A percentile compares a stretch with the other conserved stretches of the same genome.
These are phyloP conservation scores for Euglossa dilemma DNA, from an alignment of 1,140 invertebrate genomes.

Conservation along the genomic window DNA sequence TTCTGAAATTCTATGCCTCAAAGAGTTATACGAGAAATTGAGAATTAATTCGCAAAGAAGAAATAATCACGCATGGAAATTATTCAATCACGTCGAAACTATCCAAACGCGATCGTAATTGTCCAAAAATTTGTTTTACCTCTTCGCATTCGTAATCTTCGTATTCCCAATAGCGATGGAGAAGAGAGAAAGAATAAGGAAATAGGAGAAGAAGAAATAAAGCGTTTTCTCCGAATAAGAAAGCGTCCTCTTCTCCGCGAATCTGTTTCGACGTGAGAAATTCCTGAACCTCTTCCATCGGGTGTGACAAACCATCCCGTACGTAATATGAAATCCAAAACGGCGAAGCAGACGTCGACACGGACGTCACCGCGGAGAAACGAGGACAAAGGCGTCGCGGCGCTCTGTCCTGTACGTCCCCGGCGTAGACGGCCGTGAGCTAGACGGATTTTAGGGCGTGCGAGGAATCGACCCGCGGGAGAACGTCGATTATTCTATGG, in stretches of 20 bases:
- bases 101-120: no score
- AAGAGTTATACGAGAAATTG: no score
- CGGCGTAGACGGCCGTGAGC: not conserved
- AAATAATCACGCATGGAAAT: no score
- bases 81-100: no score
- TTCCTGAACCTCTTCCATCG: not conserved
- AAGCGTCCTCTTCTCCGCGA: not conserved
- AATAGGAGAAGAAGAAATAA: not conserved
- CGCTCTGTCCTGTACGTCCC: not conserved
- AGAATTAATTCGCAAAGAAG: no score
- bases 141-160: no score
- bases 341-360: constrained; percentile 5
- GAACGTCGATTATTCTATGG: constrained; percentile 14
- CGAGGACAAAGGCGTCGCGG: constrained; percentile 28
- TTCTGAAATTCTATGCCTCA: no score
- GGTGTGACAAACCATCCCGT: not conserved
- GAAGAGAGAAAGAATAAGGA: not conserved
- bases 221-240: not conserved
- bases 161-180: not conserved
- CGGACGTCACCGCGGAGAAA: constrained; percentile 27
- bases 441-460: constrained; percentile 10
- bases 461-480: not conserved
- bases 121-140: no score
- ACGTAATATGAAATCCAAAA: constrained; percentile 13
- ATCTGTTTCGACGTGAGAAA: constrained; percentile 2